Percentiles rank a stretch among this genome's conserved stretches.
phyloP scores from a whole-genome alignment of 1,140 invertebrate species.

The Caenorhabditis remanei region DNA sequence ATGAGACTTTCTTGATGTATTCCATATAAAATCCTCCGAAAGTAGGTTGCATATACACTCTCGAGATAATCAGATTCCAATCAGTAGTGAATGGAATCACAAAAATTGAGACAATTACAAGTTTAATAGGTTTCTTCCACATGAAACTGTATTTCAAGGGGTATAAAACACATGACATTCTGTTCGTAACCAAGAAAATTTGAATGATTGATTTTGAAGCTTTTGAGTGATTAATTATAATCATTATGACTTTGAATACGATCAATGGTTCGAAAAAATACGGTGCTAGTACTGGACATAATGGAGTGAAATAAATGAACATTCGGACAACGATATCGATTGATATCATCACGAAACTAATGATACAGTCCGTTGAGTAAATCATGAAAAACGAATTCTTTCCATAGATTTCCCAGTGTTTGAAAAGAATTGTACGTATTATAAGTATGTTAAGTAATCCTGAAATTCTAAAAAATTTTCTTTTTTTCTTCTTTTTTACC shows the following conservation, averaged over 20 bases:
- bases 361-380: not conserved
- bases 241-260: not conserved
- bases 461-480: not conserved
- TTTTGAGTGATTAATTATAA: not conserved
- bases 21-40: slow-evolving; percentile 17
- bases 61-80: not conserved
- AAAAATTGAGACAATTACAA: not conserved
- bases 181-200: not conserved
- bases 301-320: not conserved
- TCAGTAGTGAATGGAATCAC: not conserved
- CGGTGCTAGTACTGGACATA: not conserved
- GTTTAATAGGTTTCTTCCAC: not conserved
- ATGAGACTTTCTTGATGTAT: not conserved
- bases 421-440: not conserved
- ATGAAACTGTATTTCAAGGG: not conserved
- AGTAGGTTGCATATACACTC: slow-evolving; percentile 23
- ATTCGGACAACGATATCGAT: not conserved
- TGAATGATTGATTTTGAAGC: slow-evolving; percentile 1
- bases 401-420: not conserved
- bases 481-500: not conserved
- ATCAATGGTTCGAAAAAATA: not conserved
- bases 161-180: slow-evolving; percentile 1
- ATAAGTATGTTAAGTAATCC: not conserved
- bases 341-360: not conserved
- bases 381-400: not conserved